A percentile compares a stretch with the other conserved stretches of the same genome.
phyloP scores from a whole-genome alignment of 1,140 invertebrate genomes.

The Piezodorus guildinii region DNA sequence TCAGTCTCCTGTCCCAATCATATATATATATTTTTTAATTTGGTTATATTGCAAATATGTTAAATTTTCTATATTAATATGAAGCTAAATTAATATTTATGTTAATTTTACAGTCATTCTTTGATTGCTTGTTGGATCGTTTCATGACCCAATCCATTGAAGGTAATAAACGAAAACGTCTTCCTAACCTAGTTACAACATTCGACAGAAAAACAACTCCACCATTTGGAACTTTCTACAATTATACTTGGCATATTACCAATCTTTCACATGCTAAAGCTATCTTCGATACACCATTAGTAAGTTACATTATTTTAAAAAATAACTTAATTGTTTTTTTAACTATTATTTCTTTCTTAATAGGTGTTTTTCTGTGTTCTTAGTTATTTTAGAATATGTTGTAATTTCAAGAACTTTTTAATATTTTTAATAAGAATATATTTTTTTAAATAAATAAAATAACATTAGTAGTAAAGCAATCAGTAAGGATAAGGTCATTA shows the following conservation, averaged over 20 bases:
- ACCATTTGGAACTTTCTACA: conserved; percentile 56
- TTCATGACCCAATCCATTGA: conserved; percentile 39
- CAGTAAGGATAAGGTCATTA: too few relatives aligned
- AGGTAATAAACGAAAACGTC: conserved; percentile 50
- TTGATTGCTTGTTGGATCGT: conserved; percentile 55
- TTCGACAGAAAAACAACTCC: conserved; percentile 48
- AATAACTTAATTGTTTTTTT: too few relatives aligned
- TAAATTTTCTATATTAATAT: too few relatives aligned
- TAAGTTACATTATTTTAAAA: conserved; percentile 32
- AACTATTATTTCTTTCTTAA: too few relatives aligned
- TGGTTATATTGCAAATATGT: too few relatives aligned
- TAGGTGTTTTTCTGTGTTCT: too few relatives aligned
- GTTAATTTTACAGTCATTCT: conserved; percentile 44
- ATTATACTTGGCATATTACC: conserved; percentile 62
- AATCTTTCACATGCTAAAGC: conserved; percentile 61
- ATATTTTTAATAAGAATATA: too few relatives aligned
- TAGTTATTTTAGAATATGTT: too few relatives aligned
- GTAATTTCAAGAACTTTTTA: too few relatives aligned
- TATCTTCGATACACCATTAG: conserved; percentile 59
- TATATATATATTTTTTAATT: too few relatives aligned
- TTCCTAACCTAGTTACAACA: conserved; percentile 48
- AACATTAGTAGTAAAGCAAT: neutral
- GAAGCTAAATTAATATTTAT: neutral
- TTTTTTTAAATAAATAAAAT: neutral
- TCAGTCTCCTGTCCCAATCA: too few relatives aligned